Percentiles rank a stretch among this genome's conserved stretches.
Conservation (phyloP, 2,888 invertebrate species). For the Leptura quadrifasciata region DNA sequence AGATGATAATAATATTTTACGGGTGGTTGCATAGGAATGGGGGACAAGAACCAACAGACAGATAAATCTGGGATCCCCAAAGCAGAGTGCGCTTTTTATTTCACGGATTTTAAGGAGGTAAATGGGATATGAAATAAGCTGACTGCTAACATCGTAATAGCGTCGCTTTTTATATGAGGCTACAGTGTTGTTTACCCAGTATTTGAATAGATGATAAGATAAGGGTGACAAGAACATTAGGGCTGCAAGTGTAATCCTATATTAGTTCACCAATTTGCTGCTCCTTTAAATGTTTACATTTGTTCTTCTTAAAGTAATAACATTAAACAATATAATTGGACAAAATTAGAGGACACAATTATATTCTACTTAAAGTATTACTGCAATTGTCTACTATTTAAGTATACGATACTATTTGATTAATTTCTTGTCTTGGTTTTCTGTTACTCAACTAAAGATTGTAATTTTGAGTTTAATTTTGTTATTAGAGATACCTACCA, state of each 20-base stretch:
- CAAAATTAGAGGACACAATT: too few relatives aligned
- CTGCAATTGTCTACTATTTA: too few relatives aligned
- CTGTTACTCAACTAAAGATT: too few relatives aligned
- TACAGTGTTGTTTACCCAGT: conserved; percentile 53
- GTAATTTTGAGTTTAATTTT: too few relatives aligned
- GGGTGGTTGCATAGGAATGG: conserved; percentile 43
- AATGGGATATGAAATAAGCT: conserved; percentile 68
- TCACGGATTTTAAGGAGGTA: conserved; percentile 65
- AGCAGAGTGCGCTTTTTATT: conserved; percentile 60
- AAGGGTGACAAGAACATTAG: conserved; percentile 49
- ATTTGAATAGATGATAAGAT: conserved; percentile 60
- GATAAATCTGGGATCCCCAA: conserved; percentile 53
- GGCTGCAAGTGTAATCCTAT: conserved; percentile 20
- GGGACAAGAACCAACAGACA: conserved; percentile 41
- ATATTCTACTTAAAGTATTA: too few relatives aligned
- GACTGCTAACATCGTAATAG: conserved; percentile 56
- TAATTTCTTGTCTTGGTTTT: too few relatives aligned
- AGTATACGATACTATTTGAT: too few relatives aligned
- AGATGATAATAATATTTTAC: conserved; percentile 48
- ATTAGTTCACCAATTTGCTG: conserved; percentile 18
- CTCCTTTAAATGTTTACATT: conserved; percentile 6
- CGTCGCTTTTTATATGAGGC: conserved; percentile 48
- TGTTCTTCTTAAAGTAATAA: not conserved
- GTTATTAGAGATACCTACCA: too few relatives aligned
- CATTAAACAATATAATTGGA: not conserved